These are phyloP conservation scores for Oeneis ivallda DNA, from an alignment of 2,888 invertebrate genomes.

Conservation along the genomic window DNA sequence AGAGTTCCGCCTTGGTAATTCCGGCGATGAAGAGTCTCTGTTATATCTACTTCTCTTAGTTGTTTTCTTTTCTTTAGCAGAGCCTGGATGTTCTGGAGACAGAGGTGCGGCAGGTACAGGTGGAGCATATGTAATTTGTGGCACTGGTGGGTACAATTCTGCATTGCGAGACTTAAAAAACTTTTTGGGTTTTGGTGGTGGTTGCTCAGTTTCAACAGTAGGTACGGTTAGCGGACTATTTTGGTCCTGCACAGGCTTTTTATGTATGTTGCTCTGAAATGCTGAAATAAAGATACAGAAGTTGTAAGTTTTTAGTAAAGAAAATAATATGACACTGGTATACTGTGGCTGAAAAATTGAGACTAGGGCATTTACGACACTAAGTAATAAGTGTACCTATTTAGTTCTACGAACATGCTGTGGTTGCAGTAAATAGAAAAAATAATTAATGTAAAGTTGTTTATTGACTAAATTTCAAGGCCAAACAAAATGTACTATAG, in stretches of 20 bases:
- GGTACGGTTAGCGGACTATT: slow-evolving; percentile 80
- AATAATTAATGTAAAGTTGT: slow-evolving; percentile 20
- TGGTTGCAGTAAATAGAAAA: slow-evolving; percentile 5
- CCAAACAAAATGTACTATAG: slow-evolving; percentile 43
- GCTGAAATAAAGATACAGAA: slow-evolving; percentile 56
- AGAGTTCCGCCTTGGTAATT: slow-evolving; percentile 70
- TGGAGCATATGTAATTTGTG: slow-evolving; percentile 78
- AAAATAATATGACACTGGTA: neutral
- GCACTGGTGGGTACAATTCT: slow-evolving; percentile 80
- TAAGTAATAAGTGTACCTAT: neutral
- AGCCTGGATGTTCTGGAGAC: slow-evolving; percentile 69
- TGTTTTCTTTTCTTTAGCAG: slow-evolving; percentile 68
- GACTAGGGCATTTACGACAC: neutral
- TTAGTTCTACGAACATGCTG: slow-evolving; percentile 14
- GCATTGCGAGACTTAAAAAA: slow-evolving; percentile 94
- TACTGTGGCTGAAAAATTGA: neutral
- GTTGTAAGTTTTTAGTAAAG: neutral
- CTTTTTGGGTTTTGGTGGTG: slow-evolving; percentile 90
- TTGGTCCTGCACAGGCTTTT: slow-evolving; percentile 78
- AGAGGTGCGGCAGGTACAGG: slow-evolving; percentile 71
- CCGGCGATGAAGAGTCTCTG: slow-evolving; percentile 76
- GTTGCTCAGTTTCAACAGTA: slow-evolving; percentile 75
- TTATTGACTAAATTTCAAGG: slow-evolving; percentile 38
- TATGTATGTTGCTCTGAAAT: slow-evolving; percentile 65
- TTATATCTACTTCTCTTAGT: slow-evolving; percentile 67